Evolutionary conservation across 2,888 invertebrate species (phyloP).

Genomic region (Lymantria monacha): DNA sequence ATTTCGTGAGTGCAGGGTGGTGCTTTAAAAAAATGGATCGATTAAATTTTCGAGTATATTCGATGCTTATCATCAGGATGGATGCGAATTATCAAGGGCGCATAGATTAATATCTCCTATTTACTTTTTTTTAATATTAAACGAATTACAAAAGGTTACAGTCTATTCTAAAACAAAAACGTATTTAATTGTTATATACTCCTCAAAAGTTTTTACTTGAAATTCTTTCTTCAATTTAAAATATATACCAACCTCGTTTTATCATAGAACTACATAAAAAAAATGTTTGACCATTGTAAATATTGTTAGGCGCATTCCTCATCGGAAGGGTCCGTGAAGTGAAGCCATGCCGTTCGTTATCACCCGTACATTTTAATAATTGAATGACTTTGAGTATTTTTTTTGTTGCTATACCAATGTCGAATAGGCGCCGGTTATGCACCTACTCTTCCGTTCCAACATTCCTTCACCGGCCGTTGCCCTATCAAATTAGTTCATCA

Average conservation of each 20-base stretch:
- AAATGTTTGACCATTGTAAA: constrained; percentile 37
- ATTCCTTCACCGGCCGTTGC: constrained; percentile 34
- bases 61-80: no score
- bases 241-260: constrained; percentile 14
- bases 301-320: constrained; percentile 47
- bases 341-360: constrained; percentile 35
- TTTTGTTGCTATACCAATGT: constrained; percentile 47
- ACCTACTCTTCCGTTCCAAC: constrained; percentile 29
- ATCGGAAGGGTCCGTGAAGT: constrained; percentile 42
- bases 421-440: constrained; percentile 28
- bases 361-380: constrained; percentile 52
- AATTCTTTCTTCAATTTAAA: neutral
- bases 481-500: constrained; percentile 16
- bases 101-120: no score
- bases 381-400: constrained; percentile 57
- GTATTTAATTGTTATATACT: constrained; percentile 13
- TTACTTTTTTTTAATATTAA: no score
- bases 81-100: no score
- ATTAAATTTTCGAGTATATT: no score
- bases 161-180: no score
- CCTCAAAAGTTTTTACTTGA: constrained; percentile 1
- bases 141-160: no score
- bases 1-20: no score
- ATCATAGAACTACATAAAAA: constrained; percentile 30
- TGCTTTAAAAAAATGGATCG: no score